Percentiles rank a stretch among this genome's conserved stretches.
These are phyloP conservation scores for Chrysogorgia sp. DNA, from an alignment of 92 coral and sea anemone genomes.

Conservation along the genomic window DNA sequence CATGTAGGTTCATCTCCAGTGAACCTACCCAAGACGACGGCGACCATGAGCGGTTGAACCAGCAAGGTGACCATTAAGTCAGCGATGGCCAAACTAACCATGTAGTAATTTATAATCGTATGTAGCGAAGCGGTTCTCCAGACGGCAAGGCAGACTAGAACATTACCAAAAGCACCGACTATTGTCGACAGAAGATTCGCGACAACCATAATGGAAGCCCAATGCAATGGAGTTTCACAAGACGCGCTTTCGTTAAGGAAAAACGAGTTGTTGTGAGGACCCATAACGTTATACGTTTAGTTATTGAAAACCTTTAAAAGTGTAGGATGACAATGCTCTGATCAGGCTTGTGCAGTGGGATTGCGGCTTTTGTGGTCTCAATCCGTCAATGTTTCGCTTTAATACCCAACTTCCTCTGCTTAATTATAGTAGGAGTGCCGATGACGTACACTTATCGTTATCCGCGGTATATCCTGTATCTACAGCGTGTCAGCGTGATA, in stretches of 20 bases:
- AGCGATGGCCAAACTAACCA: constrained; percentile 28
- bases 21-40: constrained; percentile 1
- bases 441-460: no score
- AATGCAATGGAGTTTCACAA: constrained; percentile 12
- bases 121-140: constrained; percentile 29
- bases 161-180: constrained; percentile 30
- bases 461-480: no score
- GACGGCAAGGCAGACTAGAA: constrained; percentile 22
- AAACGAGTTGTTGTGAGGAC: no score
- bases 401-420: no score
- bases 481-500: no score
- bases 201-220: background rate
- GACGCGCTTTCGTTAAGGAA: background rate
- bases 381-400: no score
- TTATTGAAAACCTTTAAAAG: no score
- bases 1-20: constrained; percentile 23
- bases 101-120: constrained; percentile 11
- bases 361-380: no score
- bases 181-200: constrained; percentile 24
- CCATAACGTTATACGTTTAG: no score
- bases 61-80: constrained; percentile 20
- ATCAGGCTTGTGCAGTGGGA: no score
- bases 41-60: constrained; percentile 27
- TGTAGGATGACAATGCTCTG: no score
- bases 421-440: no score